Evolutionary conservation across 2,113 vertebrate species (phyloP).

Genomic region (Morone chrysops): DNA sequence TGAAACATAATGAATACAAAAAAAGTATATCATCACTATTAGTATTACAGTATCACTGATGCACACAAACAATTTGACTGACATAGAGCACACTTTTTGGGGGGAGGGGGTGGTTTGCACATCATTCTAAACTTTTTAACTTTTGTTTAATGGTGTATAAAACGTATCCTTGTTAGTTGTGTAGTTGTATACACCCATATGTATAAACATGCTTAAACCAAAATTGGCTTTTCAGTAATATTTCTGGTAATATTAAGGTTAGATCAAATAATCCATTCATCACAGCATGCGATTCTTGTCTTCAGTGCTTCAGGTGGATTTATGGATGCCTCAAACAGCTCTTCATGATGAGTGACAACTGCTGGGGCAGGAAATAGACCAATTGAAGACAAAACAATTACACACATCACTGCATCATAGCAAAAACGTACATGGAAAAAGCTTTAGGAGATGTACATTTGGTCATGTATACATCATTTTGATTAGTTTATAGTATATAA

Average conservation of each 20-base stretch:
- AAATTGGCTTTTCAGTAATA: not conserved
- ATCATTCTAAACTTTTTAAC: not conserved
- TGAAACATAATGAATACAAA: not conserved
- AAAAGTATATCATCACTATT: not conserved
- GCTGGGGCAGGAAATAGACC: not conserved
- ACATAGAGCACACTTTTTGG: not conserved
- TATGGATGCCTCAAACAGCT: not conserved
- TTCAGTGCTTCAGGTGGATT: not conserved
- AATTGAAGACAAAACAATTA: not conserved
- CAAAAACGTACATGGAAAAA: not conserved
- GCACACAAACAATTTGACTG: not conserved
- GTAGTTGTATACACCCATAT: not conserved
- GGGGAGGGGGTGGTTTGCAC: no score
- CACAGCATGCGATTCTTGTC: not conserved
- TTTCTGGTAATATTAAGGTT: not conserved
- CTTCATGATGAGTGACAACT: constrained; percentile 1
- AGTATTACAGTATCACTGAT: not conserved
- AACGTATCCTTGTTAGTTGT: not conserved
- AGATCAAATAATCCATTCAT: constrained; percentile 14
- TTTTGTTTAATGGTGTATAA: not conserved
- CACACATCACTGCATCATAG: not conserved
- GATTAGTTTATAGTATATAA: not conserved
- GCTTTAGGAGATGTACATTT: not conserved
- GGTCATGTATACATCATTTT: not conserved
- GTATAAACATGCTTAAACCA: not conserved